A percentile compares a stretch with the other conserved stretches of the same genome.
Evolutionary conservation across 2,888 invertebrate genomes (phyloP).

Genomic region (Ochlodes sylvanus): DNA sequence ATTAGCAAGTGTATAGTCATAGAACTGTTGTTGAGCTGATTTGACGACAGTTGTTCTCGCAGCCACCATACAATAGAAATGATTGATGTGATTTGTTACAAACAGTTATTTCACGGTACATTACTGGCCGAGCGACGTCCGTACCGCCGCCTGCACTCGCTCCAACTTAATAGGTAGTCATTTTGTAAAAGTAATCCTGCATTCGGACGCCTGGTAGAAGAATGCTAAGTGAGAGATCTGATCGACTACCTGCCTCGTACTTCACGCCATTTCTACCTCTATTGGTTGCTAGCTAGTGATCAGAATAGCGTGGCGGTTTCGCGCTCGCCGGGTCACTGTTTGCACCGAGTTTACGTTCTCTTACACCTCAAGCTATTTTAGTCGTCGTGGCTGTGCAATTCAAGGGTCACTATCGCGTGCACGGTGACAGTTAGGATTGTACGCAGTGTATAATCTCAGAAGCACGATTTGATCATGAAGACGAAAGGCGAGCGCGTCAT

Average conservation of each 20-base stretch:
- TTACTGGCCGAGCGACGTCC: too few species aligned
- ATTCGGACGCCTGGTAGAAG: conserved; percentile 28
- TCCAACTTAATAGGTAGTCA: conserved; percentile 26
- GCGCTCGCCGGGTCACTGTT: conserved; percentile 1
- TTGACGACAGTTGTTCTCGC: too few species aligned
- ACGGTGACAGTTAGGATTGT: neutral
- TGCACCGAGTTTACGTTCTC: conserved; percentile 10
- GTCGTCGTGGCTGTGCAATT: neutral
- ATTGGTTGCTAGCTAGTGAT: neutral
- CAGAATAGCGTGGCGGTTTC: neutral
- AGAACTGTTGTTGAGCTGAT: too few species aligned
- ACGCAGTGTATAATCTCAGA: conserved; percentile 33
- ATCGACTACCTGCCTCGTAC: conserved; percentile 6
- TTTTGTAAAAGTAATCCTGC: conserved; percentile 36
- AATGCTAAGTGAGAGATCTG: conserved; percentile 34
- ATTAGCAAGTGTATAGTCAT: too few species aligned
- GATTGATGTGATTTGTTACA: too few species aligned
- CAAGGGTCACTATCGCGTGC: neutral
- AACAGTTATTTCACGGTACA: too few species aligned
- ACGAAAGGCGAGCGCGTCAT: conserved; percentile 34
- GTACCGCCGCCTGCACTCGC: conserved; percentile 5
- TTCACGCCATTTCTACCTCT: conserved; percentile 6
- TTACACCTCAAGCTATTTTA: conserved; percentile 15
- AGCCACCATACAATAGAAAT: too few species aligned
- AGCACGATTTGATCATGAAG: conserved; percentile 39